phyloP scores from a whole-genome alignment of 1,140 invertebrate species.

The Eupristina koningsbergeri region DNA sequence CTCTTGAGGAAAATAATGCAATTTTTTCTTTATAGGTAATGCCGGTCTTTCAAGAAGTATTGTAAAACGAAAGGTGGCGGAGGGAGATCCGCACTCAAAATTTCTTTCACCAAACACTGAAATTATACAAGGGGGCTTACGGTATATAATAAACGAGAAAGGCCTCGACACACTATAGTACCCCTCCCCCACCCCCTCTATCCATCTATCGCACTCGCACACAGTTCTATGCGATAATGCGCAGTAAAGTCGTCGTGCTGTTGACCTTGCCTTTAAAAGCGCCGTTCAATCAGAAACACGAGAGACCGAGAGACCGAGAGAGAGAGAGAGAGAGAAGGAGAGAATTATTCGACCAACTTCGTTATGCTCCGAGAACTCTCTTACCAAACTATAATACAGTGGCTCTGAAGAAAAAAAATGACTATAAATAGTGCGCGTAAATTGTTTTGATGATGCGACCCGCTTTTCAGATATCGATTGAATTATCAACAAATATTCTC shows the following conservation, averaged over 20 bases:
- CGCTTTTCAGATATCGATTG: no score
- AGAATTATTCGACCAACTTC: not conserved
- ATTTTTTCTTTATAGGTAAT: no score
- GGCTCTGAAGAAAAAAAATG: no score
- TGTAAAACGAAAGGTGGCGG: not conserved
- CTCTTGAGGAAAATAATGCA: no score
- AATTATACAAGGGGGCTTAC: not conserved
- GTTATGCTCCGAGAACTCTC: not conserved
- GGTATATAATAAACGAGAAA: slow-evolving; percentile 2
- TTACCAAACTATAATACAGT: not conserved
- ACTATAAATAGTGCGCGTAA: no score
- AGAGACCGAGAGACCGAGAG: not conserved
- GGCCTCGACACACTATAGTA: slow-evolving; percentile 13
- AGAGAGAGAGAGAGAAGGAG: no score
- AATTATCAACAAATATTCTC: not conserved
- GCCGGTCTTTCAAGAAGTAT: no score
- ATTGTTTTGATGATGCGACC: no score
- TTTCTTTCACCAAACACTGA: not conserved
- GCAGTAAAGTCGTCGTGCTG: slow-evolving; percentile 57
- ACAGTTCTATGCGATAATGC: slow-evolving; percentile 52
- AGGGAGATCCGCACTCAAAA: not conserved
- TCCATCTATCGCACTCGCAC: slow-evolving; percentile 2
- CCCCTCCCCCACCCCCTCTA: slow-evolving; percentile 5
- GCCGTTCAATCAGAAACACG: slow-evolving; percentile 53
- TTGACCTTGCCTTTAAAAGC: slow-evolving; percentile 64